phyloP scores from a whole-genome alignment of 2,113 vertebrate genomes.

The Callaeas wilsoni region DNA sequence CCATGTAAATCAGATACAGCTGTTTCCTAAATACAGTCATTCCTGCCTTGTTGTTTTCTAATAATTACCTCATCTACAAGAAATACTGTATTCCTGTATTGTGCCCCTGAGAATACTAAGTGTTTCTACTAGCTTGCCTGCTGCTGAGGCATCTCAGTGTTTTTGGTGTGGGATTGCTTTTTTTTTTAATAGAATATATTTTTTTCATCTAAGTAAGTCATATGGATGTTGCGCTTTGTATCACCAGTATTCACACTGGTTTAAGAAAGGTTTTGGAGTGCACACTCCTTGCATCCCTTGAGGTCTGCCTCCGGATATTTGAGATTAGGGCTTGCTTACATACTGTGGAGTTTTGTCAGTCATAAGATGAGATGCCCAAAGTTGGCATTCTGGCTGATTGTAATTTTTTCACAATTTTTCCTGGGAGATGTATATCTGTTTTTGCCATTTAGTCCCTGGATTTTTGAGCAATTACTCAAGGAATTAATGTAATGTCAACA shows the following conservation, averaged over 20 bases:
- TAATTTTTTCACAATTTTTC: constrained; percentile 39
- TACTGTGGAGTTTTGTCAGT: background rate
- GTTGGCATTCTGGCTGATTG: constrained; percentile 11
- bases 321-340: background rate
- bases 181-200: background rate
- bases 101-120: background rate
- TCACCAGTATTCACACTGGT: background rate
- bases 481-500: constrained; percentile 19
- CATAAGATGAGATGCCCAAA: constrained; percentile 38
- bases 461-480: constrained; percentile 49
- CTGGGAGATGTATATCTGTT: constrained; percentile 33
- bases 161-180: background rate
- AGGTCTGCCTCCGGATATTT: background rate
- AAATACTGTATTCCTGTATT: background rate
- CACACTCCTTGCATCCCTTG: background rate
- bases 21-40: constrained; percentile 23
- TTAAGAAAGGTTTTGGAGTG: background rate
- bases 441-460: constrained; percentile 29
- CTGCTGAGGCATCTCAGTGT: background rate
- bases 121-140: background rate
- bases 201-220: background rate
- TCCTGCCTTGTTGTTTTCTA: constrained; percentile 13
- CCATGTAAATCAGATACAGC: background rate
- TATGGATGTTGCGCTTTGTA: background rate
- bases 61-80: constrained; percentile 35